Percentiles rank a stretch among this genome's conserved stretches.
Conservation (phyloP, 2,113 vertebrate species). For the Cinclus mexicanus region DNA sequence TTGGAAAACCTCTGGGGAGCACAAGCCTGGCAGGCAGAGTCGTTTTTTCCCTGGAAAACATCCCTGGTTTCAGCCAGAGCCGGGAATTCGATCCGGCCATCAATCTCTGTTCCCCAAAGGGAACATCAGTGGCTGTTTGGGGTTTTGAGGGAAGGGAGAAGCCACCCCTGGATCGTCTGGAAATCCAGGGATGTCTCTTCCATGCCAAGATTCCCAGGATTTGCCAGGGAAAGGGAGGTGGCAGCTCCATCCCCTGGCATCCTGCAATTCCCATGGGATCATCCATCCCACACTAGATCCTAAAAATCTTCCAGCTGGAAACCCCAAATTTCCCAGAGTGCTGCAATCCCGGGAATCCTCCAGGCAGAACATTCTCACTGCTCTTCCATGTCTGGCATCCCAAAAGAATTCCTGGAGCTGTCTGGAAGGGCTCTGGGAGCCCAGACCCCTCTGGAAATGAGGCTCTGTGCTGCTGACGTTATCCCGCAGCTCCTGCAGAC, state of each 20-base stretch:
- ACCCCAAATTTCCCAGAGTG: accelerated
- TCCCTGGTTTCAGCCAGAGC: accelerated
- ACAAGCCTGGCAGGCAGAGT: accelerated
- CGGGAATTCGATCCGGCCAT: accelerated
- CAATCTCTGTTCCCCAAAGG: neutral
- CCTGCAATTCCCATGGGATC: accelerated
- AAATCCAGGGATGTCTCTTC: accelerated
- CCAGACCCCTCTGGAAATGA: neutral
- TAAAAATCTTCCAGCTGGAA: neutral
- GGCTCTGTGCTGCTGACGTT: neutral
- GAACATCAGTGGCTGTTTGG: neutral
- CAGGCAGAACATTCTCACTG: neutral
- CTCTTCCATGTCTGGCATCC: neutral
- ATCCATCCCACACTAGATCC: neutral
- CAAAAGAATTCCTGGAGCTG: no score
- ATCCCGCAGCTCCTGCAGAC: neutral
- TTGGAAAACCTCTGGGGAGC: neutral
- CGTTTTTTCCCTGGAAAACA: neutral
- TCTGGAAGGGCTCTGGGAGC: neutral
- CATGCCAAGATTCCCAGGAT: neutral
- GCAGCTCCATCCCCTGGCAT: neutral
- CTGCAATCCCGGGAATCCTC: neutral
- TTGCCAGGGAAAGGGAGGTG: neutral
- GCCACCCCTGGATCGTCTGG: accelerated
- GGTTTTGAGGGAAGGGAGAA: neutral